These are phyloP conservation scores for Coecobrya sp. DNA, from an alignment of 2,888 invertebrate species.

Conservation along the genomic window DNA sequence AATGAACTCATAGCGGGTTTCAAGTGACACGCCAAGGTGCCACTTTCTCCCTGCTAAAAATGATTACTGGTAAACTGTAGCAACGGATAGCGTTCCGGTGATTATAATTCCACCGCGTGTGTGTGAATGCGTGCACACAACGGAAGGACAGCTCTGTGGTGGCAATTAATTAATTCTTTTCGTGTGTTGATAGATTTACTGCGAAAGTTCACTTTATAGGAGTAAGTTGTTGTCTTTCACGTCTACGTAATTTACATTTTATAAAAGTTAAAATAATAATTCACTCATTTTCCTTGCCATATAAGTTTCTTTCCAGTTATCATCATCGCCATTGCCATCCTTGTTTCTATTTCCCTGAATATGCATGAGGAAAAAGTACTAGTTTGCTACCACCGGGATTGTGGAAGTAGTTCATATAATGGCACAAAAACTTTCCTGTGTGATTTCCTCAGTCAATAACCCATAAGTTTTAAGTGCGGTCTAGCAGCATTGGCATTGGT, in stretches of 20 bases:
- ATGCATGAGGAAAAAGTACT: constrained; percentile 30
- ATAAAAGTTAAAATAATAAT: constrained; percentile 71
- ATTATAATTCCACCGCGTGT: too few species aligned
- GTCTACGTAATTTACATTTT: constrained; percentile 73
- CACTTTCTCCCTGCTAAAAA: constrained; percentile 69
- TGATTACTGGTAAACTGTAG: background rate
- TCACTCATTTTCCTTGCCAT: constrained; percentile 64
- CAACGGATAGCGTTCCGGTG: background rate
- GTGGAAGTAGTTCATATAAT: constrained; percentile 33
- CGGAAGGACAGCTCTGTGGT: background rate
- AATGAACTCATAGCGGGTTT: constrained; percentile 85
- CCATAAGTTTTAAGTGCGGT: constrained; percentile 74
- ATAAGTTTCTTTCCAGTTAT: constrained; percentile 18
- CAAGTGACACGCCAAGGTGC: constrained; percentile 74
- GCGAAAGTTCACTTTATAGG: constrained; percentile 62
- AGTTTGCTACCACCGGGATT: background rate
- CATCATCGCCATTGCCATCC: constrained; percentile 25
- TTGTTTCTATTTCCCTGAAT: background rate
- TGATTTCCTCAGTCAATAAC: constrained; percentile 77
- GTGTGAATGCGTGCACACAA: background rate
- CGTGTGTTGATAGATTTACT: constrained; percentile 77
- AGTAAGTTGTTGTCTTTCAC: constrained; percentile 44
- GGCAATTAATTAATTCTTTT: constrained; percentile 74
- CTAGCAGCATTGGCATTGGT: constrained; percentile 14
- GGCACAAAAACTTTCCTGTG: constrained; percentile 58